Evolutionary conservation across 2,113 vertebrate genomes (phyloP), one percentile per base, ranked within the genome.

Genomic region (Limanda limanda): DNA sequence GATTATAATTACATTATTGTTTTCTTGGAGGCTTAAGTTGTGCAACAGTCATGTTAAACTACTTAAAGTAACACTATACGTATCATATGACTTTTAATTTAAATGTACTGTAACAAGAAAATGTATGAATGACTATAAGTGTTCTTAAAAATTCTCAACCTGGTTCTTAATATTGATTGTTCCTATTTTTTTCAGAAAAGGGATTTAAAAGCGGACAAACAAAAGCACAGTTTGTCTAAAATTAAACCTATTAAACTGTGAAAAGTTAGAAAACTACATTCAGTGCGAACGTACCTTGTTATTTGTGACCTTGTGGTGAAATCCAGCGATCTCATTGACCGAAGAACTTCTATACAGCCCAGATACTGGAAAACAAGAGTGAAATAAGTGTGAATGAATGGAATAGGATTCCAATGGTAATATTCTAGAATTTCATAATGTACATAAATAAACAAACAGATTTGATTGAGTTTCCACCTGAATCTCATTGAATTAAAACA

Each of bases 311-410:
- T 93, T 60, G 94, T 95, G 73, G 92, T 94, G 82, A 95, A 95
- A 89, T 95, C 95, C 76, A 95, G 90, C n/a, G 95, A 95, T 87
- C 94, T 94, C 95, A 95, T 95, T 3, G 95, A 95, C 15, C 94
- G 92, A 25, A 95, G 90, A 62, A 95, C 95, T 83, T 95, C 95
- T 76, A 95, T 94, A 74, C 95, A 95, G 68, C 95, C 95, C 81
- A 95, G 82, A 83, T 95, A 95, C 95, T 95, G 86, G 20, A 92
- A 92, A 81, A 25, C n/a, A 89, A 84, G 68, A 68, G 77, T 31
- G 14, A 62, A 11, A 62, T 3, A 80, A 79, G 23, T 24, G 20
- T 72, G 4, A 68, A 63, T 68, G 23, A 54, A 47, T 47, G 62
- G 0, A 37, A 20, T 10, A 24, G n/a, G 1, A 65, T 20, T 2